phyloP scores from a whole-genome alignment of 2,888 invertebrate species.

The Drosophila planitibia region DNA sequence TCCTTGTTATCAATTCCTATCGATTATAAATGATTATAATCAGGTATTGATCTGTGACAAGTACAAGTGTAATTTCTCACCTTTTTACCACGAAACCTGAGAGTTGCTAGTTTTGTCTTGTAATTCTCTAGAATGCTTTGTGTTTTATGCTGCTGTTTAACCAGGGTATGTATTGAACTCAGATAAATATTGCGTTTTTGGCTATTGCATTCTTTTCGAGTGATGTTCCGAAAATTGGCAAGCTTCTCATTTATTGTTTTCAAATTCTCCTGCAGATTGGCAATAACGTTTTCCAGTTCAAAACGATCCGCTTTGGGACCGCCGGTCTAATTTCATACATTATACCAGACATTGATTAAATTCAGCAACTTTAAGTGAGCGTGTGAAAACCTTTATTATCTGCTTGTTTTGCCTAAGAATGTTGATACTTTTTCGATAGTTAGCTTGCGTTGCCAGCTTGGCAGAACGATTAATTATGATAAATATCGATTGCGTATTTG shows the following conservation, averaged over 20 bases:
- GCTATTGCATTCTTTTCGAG: constrained; percentile 17
- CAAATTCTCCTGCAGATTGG: constrained; percentile 21
- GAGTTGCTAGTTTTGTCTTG: constrained; percentile 11
- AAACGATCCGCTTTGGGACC: neutral
- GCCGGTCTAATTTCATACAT: neutral
- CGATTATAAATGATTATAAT: neutral
- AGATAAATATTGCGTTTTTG: constrained; percentile 11
- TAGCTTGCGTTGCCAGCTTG: constrained; percentile 23
- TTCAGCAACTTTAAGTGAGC: neutral
- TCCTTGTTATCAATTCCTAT: constrained; percentile 2
- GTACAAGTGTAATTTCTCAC: neutral
- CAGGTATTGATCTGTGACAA: neutral
- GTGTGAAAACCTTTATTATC: neutral
- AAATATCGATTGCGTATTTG: constrained; percentile 40
- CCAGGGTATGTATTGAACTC: constrained; percentile 24
- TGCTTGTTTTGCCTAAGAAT: neutral
- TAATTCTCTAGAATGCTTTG: constrained; percentile 27
- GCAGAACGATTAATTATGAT: constrained; percentile 13
- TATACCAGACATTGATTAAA: constrained; percentile 8
- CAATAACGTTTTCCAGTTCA: constrained; percentile 6
- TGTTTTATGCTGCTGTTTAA: constrained; percentile 37
- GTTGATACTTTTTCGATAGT: constrained; percentile 29
- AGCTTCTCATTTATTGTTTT: constrained; percentile 36
- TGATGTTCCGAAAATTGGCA: constrained; percentile 15
- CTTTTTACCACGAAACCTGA: neutral